Evolutionary conservation across 1,140 invertebrate genomes (phyloP), one percentile per base, ranked within the genome.

Genomic region (Drosophila paulistorum): DNA sequence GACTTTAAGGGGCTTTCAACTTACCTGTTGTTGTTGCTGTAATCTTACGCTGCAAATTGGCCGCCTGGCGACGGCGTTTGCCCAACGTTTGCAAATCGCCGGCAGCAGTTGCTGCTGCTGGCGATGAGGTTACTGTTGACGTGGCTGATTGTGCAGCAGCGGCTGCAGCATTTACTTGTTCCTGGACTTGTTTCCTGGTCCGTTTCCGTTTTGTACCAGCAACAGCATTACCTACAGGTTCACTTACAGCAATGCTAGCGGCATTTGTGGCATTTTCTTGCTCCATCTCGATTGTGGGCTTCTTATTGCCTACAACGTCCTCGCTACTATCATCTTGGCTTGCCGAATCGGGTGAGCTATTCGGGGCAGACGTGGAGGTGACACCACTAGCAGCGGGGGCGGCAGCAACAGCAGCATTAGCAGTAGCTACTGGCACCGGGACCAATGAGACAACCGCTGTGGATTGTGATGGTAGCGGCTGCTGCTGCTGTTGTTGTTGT

Each of bases 171-270:
- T 58, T 48, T 55, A 68, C 58, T 10, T 65, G 14, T 13, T 94
- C 93, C 1, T 48, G 35, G 1, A 93, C 92, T 23, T 93, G 93
- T 39, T 93, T 94, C 0, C 93, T 83, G 30, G 86, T 93, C 1
- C 94, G 91, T 23, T 93, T 93, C 11, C 93, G 91, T 67, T 94
- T 94, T 42, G 93, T 51, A 4, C 64, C 93, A 0, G 92, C 92
- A 1, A 91, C 92, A 1, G 13, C 2, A 7, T 7, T 14, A 54
- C 7, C 13, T 5, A 17, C 5, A 30, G 20, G 1, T 10, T 23
- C 51, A 26, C 0, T 5, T 39, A 51, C 33, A 37, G 26, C 14
- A 33, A 17, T 17, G 23, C 54, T 13, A 7, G 0, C 3, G 1
- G 59, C 17, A 30, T 71, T 69, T 23, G 67, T 39, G 33, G 9